Conservation (phyloP, 2,113 vertebrate genomes). For the Apeltes quadracus region DNA sequence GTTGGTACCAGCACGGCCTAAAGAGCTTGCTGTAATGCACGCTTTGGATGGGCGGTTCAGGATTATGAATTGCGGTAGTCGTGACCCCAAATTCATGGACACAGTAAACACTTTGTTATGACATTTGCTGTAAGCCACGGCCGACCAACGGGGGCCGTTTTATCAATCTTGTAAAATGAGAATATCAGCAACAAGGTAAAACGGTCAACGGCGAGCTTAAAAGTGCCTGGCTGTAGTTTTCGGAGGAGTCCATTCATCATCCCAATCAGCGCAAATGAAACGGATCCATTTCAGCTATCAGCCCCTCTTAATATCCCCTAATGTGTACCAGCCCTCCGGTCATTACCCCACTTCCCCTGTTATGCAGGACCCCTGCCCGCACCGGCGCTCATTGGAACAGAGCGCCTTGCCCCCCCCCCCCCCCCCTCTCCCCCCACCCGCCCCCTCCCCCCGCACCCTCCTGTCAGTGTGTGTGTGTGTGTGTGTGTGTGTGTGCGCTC, state of each 20-base stretch:
- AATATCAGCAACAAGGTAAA: conserved; percentile 15
- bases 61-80: conserved; percentile 12
- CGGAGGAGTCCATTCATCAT: conserved; percentile 70
- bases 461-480: conserved; percentile 22
- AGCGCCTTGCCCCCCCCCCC: too few relatives aligned
- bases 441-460: conserved; percentile 42
- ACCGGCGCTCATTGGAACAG: conserved; percentile 66
- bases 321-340: conserved; percentile 80
- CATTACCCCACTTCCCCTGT: conserved; percentile 78
- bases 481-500: conserved; percentile 27
- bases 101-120: neutral
- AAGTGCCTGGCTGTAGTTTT: conserved; percentile 70
- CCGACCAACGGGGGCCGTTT: conserved; percentile 6
- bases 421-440: conserved; percentile 22
- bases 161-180: conserved; percentile 19
- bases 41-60: conserved; percentile 15
- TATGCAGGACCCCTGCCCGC: conserved; percentile 76
- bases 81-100: conserved; percentile 10
- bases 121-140: neutral
- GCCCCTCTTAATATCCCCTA: conserved; percentile 78
- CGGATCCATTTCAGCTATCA: conserved; percentile 75
- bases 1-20: neutral
- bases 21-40: neutral
- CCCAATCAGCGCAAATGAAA: conserved; percentile 77
- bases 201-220: conserved; percentile 13